phyloP scores from a whole-genome alignment of 1,140 invertebrate genomes.

The Oncopeltus fasciatus region DNA sequence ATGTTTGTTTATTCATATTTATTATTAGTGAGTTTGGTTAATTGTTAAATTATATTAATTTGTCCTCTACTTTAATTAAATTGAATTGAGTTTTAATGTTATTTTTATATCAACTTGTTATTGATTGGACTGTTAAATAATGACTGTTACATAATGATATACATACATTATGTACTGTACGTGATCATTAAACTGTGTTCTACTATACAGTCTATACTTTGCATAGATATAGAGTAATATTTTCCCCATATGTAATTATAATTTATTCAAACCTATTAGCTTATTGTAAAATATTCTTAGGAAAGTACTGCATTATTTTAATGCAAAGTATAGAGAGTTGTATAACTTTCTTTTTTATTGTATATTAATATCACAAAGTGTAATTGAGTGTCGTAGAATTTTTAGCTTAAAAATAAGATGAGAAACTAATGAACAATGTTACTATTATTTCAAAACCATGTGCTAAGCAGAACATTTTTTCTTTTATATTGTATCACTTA shows the following conservation, averaged over 20 bases:
- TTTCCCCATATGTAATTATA: constrained; percentile 33
- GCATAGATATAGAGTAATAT: constrained; percentile 76
- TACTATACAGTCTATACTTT: constrained; percentile 66
- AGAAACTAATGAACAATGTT: not conserved
- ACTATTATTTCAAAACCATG: not conserved
- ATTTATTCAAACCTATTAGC: constrained; percentile 5
- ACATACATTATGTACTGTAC: not conserved
- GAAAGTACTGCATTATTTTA: constrained; percentile 72
- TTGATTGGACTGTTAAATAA: not conserved
- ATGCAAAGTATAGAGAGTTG: constrained; percentile 75
- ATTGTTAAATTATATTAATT: too few species aligned
- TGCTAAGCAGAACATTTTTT: not conserved
- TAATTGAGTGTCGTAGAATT: not conserved
- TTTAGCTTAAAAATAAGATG: not conserved
- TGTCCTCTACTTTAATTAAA: not conserved
- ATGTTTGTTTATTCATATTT: not conserved
- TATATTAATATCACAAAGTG: not conserved
- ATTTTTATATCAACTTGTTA: not conserved
- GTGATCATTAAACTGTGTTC: not conserved
- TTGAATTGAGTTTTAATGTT: not conserved
- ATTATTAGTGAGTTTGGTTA: not conserved
- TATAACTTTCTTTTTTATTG: not conserved
- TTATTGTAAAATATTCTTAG: constrained; percentile 7
- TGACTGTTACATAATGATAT: not conserved
- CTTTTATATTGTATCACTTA: not conserved